Evolutionary conservation across 2,888 invertebrate genomes (phyloP), one percentile per base, ranked within the genome.

Genomic region (Andrena praecox): DNA sequence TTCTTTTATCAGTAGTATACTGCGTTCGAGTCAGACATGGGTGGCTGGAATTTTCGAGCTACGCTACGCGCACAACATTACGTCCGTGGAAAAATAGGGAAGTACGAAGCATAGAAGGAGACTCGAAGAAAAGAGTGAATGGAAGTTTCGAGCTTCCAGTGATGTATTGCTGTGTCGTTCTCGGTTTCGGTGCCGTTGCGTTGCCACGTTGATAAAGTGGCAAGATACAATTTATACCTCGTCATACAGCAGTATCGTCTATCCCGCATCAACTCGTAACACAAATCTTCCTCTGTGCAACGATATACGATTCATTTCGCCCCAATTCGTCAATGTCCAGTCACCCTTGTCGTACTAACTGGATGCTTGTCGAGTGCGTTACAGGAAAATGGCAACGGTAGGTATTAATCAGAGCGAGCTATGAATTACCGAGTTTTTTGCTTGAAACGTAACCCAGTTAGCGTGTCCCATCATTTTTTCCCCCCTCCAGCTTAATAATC

Each of bases 281-380:
- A 72, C 82, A 80, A 81, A 80, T 80, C 81, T 81, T 67, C 63
- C 62, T 5, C 24, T 24, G 20, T 63, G 52, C 82, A 54, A 72
- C 80, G 54, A 62, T 42, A 20, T 52, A 68, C 73, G 82, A 80
- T 73, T 42, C 73, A 73, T 81, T 63, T 63, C 73, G 8, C 50
- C 7, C 29, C 73, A 35, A 73, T 80, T 73, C 72, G 62, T 81
- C 82, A 81, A 50, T 60, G 54, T 48, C 52, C n/a, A 29, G 56
- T 24, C 31, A 64, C 69, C 66, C 54, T 48, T 52, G 48, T 63
- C 10, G 24, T 7, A 16, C 20, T 31, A 48, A 20, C 54, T 12
- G 56, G 31, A 31, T 31, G 59, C 42, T 42, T 33, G 68, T 48
- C 56, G 73, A 66, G 68, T 67, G 35, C 35, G 73, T 74, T 42